These are phyloP conservation scores for Drymodes brunneopygia DNA, from an alignment of 2,113 vertebrate species.

Conservation along the genomic window DNA sequence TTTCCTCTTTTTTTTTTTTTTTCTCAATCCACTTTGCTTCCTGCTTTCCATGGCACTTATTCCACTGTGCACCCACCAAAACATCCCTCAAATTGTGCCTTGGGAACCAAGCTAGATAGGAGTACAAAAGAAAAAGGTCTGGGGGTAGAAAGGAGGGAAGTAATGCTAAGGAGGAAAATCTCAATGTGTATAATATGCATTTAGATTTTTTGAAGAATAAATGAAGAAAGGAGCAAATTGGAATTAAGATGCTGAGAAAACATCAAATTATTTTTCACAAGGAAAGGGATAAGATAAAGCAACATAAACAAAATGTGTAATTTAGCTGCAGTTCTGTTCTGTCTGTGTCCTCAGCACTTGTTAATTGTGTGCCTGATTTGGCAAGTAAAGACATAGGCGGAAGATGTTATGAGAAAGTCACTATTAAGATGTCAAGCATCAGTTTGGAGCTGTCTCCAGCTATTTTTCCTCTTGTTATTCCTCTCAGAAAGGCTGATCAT, in stretches of 20 bases:
- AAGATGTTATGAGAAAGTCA: neutral
- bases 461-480: neutral
- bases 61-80: neutral
- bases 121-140: neutral
- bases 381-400: neutral
- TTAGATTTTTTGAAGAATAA: neutral
- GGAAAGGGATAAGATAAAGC: neutral
- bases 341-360: neutral
- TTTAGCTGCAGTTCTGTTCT: neutral
- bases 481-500: neutral
- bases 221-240: neutral
- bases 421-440: neutral
- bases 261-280: neutral
- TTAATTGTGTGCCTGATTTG: neutral
- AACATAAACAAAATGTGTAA: neutral
- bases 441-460: neutral
- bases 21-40: accelerated
- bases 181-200: neutral
- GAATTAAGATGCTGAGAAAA: neutral
- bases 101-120: neutral
- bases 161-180: neutral
- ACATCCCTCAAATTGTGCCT: neutral
- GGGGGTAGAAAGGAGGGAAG: neutral
- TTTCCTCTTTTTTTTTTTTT: neutral
- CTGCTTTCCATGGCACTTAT: neutral